phyloP scores from a whole-genome alignment of 2,113 vertebrate genomes.

The Esox niger region DNA sequence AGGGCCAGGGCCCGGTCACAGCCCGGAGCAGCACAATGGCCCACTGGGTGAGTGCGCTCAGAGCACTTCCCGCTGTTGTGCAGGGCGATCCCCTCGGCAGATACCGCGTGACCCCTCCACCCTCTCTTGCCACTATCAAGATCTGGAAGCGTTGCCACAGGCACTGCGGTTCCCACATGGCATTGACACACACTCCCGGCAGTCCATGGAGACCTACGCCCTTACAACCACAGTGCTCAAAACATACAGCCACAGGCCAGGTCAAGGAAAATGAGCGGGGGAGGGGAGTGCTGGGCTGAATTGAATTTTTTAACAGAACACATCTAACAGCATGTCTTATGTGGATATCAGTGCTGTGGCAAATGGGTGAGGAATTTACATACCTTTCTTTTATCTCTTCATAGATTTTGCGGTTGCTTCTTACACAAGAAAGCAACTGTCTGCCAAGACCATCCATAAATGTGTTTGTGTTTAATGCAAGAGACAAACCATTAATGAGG shows the following conservation, averaged over 20 bases:
- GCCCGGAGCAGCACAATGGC: conserved; percentile 34
- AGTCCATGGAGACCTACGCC: background rate
- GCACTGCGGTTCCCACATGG: background rate
- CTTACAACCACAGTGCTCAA: conserved; percentile 4
- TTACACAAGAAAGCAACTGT: too few relatives aligned
- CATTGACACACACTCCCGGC: background rate
- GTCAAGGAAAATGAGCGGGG: background rate
- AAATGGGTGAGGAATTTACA: background rate
- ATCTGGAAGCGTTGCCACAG: conserved; percentile 25
- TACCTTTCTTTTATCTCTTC: background rate
- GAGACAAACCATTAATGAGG: background rate
- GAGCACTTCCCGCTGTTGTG: conserved; percentile 46
- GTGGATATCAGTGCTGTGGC: background rate
- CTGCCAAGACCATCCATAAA: background rate
- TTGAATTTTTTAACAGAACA: background rate
- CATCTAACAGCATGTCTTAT: background rate
- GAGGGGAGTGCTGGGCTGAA: background rate
- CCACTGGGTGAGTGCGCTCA: conserved; percentile 20
- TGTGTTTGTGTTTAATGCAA: background rate
- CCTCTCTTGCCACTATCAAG: conserved; percentile 31
- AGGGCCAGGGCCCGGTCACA: background rate
- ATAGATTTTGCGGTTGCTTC: background rate
- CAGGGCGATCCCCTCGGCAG: conserved; percentile 27
- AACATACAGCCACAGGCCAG: conserved; percentile 5
- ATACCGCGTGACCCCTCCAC: conserved; percentile 35